Evolutionary conservation across 2,888 invertebrate genomes (phyloP), one percentile per base, ranked within the genome.

Genomic region (Cepaea hortensis): DNA sequence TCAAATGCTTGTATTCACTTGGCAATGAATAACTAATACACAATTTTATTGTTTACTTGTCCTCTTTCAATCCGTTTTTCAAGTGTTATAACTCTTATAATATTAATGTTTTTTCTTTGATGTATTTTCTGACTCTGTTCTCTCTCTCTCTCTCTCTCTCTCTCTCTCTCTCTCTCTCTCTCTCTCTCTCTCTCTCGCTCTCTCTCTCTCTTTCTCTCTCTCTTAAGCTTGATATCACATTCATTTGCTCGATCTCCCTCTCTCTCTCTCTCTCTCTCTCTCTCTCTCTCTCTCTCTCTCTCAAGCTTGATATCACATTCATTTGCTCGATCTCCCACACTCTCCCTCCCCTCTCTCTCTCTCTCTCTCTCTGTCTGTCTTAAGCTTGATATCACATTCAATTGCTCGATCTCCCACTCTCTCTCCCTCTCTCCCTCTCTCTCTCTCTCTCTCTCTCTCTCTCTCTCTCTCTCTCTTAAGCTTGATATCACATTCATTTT

Each of bases 221-320:
- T 9, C 62, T 62, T 2, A 62, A 18, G 62, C 62, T 62, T 62
- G 13, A 18, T 9, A 0, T 62, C 9, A 13, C 62, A 20, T 20
- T 7, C 15, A 6, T 70, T 7, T 70, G 3, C 70, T 20, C 6
- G 70, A 11, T 15, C 15, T 13, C 46, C 23, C 4, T 61, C 61
- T 85, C 55, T n/a, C 80, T 70, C 81, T 80, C 61, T 85, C 81
- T 81, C 80, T 79, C 80, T 61, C 77, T 76, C 9, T 84, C 84
- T 77, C 35, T 75, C 65, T 77, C 76, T 76, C 79, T 85, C 48
- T 77, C 84, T 77, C 76, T 65, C 72, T 85, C 50, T 72, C 70
- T 85, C 70, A 79, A 23, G 50, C 61, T 23, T n/a, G n/a, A n/a
- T n/a, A n/a, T n/a, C 68, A n/a, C 65, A 46, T 46, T 23, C 46